Evolutionary conservation across 2,113 vertebrate species (phyloP), one percentile per base, ranked within the genome.

Genomic region (Elephantulus edwardii): DNA sequence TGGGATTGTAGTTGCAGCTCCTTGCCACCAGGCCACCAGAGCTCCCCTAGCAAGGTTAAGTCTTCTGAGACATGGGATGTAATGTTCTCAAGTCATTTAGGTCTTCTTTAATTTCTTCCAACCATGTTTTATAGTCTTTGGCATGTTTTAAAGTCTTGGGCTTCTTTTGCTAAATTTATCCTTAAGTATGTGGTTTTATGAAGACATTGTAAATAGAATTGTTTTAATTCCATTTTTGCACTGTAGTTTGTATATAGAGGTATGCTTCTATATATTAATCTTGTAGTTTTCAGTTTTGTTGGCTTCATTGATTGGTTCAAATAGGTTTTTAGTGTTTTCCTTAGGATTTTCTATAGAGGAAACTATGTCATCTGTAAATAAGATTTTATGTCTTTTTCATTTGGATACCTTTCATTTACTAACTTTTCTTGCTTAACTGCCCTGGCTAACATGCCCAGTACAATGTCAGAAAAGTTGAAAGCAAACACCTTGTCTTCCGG

Each of bases 41-140:
- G 28, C 17, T 40, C 38, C 62, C 52, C 70, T 22, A 89, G 66
- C 64, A 35, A 20, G 20, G 54, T 52, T 80, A 77, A 71, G 19
- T 54, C 54, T 54, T 83, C 54, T 64, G 44, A 83, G n/a, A 62
- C 54, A 64, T n/a, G 64, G 64, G 72, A n/a, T 72, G 28, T 64
- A 14, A 64, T n/a, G 12, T 72, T 78, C 60, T 76, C 79, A 16
- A 42, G 46, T 86, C 52, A 76, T 40, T 86, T 87, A 77, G 44
- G 28, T 44, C 30, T 40, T 79, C 74, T 87, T 93, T 87, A 82
- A 90, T 78, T 71, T 86, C 33, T 40, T 38, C 56, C 35, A 83
- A 77, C 30, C 75, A 42, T 40, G 26, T 71, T 90, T 78, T 83
- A 70, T 33, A 83, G n/a, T 42, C 71, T 91, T 72, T 64, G 42